phyloP scores from a whole-genome alignment of 1,140 invertebrate genomes.

The Xylocopa sonorina region DNA sequence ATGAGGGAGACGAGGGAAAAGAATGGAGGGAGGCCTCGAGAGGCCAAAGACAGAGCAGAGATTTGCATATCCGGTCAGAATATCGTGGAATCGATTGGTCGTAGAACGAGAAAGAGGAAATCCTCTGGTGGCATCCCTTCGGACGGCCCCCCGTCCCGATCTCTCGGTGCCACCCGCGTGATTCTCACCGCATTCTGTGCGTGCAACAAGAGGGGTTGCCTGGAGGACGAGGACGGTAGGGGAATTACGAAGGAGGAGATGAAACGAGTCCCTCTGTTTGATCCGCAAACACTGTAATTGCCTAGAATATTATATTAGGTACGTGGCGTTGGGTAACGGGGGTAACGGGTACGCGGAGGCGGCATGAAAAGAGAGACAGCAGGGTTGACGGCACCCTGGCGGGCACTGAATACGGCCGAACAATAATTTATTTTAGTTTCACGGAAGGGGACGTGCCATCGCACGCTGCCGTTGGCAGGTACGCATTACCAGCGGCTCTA shows the following conservation, averaged over 20 bases:
- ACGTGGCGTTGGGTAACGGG: constrained; percentile 72
- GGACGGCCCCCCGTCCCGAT: constrained; percentile 53
- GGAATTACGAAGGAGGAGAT: constrained; percentile 55
- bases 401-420: constrained; percentile 56
- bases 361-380: constrained; percentile 49
- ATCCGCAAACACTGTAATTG: constrained; percentile 82
- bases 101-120: constrained; percentile 26
- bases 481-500: constrained; percentile 65
- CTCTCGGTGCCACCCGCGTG: constrained; percentile 70
- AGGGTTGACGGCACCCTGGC: constrained; percentile 42
- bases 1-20: background rate
- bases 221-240: constrained; percentile 46
- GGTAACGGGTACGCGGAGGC: constrained; percentile 34
- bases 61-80: too few species aligned
- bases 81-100: background rate
- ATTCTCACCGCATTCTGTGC: constrained; percentile 68
- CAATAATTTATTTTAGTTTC: constrained; percentile 71
- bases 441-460: constrained; percentile 40
- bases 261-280: constrained; percentile 80
- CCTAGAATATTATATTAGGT: constrained; percentile 82
- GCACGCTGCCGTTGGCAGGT: constrained; percentile 69
- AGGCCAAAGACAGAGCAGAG: too few species aligned
- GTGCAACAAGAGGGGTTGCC: constrained; percentile 46
- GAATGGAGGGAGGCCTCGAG: background rate
- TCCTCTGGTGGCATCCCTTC: constrained; percentile 7